Conservation (phyloP, 2,113 vertebrate species). For the Gila orcuttii region DNA sequence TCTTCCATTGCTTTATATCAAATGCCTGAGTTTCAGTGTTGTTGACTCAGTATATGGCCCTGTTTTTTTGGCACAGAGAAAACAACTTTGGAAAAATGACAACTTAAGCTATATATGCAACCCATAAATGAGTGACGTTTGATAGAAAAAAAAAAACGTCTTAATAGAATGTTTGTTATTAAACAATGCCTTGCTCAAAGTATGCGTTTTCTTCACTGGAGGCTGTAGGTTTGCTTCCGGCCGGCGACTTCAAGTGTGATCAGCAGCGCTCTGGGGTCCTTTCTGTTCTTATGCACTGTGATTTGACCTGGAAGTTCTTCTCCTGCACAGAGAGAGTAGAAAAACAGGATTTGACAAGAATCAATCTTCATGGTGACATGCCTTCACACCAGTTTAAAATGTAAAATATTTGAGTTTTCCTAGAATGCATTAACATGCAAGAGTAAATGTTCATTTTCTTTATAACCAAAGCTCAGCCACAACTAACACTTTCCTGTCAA, state of each 20-base stretch:
- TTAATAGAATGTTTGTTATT: neutral
- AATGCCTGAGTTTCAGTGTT: neutral
- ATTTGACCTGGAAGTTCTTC: constrained; percentile 85
- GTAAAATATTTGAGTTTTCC: neutral
- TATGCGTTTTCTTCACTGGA: constrained; percentile 74
- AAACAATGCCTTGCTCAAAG: neutral
- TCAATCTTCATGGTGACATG: neutral
- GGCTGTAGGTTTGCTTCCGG: constrained; percentile 81
- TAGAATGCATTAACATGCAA: neutral
- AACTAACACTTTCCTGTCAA: neutral
- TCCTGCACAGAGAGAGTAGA: constrained; percentile 71
- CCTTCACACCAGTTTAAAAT: neutral
- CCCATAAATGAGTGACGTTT: neutral
- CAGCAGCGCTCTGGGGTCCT: constrained; percentile 89
- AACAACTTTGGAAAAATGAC: neutral
- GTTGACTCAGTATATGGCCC: neutral
- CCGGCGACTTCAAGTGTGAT: constrained; percentile 81
- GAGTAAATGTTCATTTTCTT: neutral
- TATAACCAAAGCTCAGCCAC: neutral
- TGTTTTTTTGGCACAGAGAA: neutral
- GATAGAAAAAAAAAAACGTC: neutral
- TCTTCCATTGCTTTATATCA: neutral
- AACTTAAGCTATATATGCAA: neutral
- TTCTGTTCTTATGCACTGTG: constrained; percentile 85
- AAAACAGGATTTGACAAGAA: constrained; percentile 6